Evolutionary conservation across 1,140 invertebrate species (phyloP).

Genomic region (Trichonephila inaurata): DNA sequence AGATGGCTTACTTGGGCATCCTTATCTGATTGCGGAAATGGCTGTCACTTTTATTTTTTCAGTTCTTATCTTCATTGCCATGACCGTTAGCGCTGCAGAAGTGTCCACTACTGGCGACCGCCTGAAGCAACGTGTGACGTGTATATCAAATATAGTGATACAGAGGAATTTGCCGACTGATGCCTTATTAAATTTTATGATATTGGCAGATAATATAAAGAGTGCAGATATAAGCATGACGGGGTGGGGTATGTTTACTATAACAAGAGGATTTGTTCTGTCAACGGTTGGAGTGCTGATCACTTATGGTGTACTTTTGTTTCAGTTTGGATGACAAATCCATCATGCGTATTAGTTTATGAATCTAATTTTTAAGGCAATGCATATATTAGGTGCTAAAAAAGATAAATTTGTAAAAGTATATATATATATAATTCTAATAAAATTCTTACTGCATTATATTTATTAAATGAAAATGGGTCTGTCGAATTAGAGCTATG

Average conservation of each 20-base stretch:
- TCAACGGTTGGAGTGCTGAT: conserved; percentile 64
- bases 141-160: conserved; percentile 39
- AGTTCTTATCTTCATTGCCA: conserved; percentile 7
- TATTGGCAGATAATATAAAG: conserved; percentile 57
- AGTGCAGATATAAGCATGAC: conserved; percentile 33
- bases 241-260: conserved; percentile 72
- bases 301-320: conserved; percentile 66
- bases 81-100: conserved; percentile 45
- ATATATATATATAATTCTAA: too few species aligned
- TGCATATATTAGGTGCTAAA: too few species aligned
- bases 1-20: neutral
- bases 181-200: conserved; percentile 15
- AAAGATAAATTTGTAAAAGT: too few species aligned
- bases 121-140: conserved; percentile 42
- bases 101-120: conserved; percentile 33
- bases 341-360: too few species aligned
- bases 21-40: conserved; percentile 25
- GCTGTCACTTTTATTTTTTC: conserved; percentile 10
- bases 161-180: conserved; percentile 47
- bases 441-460: too few species aligned
- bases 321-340: conserved; percentile 58
- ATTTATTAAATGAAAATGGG: too few species aligned
- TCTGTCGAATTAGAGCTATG: too few species aligned
- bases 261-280: conserved; percentile 66
- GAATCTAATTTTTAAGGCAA: too few species aligned